Conservation (phyloP, 2,113 vertebrate genomes). For the Thymallus thymallus region DNA sequence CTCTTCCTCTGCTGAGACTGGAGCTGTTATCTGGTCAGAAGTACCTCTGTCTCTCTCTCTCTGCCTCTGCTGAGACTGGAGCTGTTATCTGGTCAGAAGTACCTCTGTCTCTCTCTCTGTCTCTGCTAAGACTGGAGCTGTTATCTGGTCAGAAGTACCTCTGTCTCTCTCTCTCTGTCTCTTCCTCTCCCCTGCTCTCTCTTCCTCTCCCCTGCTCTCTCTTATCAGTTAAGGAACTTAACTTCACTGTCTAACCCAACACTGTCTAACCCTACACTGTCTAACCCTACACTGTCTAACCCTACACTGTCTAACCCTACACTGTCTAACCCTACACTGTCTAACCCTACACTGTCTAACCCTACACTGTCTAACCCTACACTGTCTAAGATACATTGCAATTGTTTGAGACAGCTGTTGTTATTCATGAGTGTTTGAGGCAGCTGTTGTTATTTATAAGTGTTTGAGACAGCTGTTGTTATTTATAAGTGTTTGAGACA, state of each 20-base stretch:
- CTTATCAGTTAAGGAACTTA: slow-evolving; percentile 60
- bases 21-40: slow-evolving; percentile 6
- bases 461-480: too few relatives aligned
- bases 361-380: too few relatives aligned
- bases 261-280: too few relatives aligned
- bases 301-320: too few relatives aligned
- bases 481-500: too few relatives aligned
- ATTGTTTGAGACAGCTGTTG: too few relatives aligned
- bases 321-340: too few relatives aligned
- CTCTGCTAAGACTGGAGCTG: not conserved
- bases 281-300: too few relatives aligned
- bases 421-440: slow-evolving; percentile 11
- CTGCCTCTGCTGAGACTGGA: not conserved
- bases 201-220: not conserved
- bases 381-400: too few relatives aligned
- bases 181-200: too few relatives aligned
- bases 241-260: slow-evolving; percentile 29
- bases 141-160: slow-evolving; percentile 2
- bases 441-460: slow-evolving; percentile 2
- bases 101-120: not conserved
- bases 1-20: not conserved
- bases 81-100: slow-evolving; percentile 5
- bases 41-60: not conserved
- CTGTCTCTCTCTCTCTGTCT: too few relatives aligned
- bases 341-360: too few relatives aligned